Evolutionary conservation across 2,888 invertebrate species (phyloP).

Genomic region (Magallana nippona): DNA sequence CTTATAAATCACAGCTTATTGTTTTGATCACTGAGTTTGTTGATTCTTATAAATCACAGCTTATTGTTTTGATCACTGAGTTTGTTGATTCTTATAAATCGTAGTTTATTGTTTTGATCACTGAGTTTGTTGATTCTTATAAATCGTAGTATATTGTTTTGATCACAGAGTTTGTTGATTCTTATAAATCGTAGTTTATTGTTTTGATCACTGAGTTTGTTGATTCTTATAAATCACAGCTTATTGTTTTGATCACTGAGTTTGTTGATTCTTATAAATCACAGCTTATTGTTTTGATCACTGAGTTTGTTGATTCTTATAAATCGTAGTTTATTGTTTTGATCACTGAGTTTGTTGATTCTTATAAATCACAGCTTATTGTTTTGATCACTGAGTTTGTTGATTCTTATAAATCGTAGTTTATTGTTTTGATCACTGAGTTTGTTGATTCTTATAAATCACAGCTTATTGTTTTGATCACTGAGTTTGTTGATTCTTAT

Average conservation of each 20-base stretch:
- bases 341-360: background rate
- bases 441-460: background rate
- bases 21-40: background rate
- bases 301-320: slow-evolving; percentile 1
- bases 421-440: background rate
- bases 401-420: background rate
- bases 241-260: background rate
- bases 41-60: background rate
- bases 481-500: slow-evolving; percentile 1
- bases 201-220: background rate
- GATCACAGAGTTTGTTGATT: background rate
- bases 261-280: background rate
- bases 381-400: background rate
- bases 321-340: no score
- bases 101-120: background rate
- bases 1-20: background rate
- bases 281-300: background rate
- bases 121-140: slow-evolving; percentile 1
- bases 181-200: background rate
- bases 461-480: background rate
- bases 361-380: background rate
- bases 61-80: background rate
- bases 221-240: background rate
- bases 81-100: background rate
- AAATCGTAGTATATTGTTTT: no score